A percentile compares a stretch with the other conserved stretches of the same genome.
Conservation (phyloP, 2,113 vertebrate genomes). For the Saguinus imperator region DNA sequence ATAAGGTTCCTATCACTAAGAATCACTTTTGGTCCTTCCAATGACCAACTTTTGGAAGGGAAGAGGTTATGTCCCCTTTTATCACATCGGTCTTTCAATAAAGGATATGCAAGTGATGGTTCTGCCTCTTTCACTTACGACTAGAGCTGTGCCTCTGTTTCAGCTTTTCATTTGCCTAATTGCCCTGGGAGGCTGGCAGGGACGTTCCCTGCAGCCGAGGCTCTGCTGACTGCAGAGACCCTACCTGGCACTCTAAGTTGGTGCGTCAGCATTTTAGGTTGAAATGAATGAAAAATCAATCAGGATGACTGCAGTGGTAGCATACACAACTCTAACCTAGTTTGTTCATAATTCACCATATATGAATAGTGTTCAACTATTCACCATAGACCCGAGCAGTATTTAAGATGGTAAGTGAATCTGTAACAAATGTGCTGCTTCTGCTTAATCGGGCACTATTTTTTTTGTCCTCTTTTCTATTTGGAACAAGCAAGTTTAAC, state of each 20-base stretch:
- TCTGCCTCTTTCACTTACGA: conserved; percentile 16
- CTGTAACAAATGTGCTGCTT: conserved; percentile 62
- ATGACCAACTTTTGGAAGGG: conserved; percentile 10
- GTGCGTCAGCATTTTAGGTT: conserved; percentile 89
- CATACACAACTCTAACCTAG: conserved; percentile 80
- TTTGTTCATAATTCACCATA: conserved; percentile 81
- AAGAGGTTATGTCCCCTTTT: not conserved
- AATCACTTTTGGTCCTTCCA: not conserved
- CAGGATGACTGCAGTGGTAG: conserved; percentile 86
- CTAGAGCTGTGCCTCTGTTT: conserved; percentile 69
- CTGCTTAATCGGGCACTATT: conserved; percentile 50
- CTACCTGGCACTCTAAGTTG: conserved; percentile 84
- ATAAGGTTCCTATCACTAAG: not conserved
- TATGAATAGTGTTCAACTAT: too few relatives aligned
- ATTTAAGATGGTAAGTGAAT: conserved; percentile 86
- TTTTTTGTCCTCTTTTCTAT: conserved; percentile 65
- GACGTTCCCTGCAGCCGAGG: conserved; percentile 83
- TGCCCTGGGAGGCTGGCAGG: conserved; percentile 81
- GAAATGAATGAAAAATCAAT: conserved; percentile 92
- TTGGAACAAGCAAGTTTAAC: conserved; percentile 63
- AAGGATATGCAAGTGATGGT: not conserved
- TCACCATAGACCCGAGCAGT: conserved; percentile 71
- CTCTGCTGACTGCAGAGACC: conserved; percentile 90
- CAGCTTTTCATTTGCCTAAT: conserved; percentile 84
- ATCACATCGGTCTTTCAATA: conserved; percentile 1